Evolutionary conservation across 2,113 vertebrate species (phyloP).

Genomic region (Eubucco bourcierii): DNA sequence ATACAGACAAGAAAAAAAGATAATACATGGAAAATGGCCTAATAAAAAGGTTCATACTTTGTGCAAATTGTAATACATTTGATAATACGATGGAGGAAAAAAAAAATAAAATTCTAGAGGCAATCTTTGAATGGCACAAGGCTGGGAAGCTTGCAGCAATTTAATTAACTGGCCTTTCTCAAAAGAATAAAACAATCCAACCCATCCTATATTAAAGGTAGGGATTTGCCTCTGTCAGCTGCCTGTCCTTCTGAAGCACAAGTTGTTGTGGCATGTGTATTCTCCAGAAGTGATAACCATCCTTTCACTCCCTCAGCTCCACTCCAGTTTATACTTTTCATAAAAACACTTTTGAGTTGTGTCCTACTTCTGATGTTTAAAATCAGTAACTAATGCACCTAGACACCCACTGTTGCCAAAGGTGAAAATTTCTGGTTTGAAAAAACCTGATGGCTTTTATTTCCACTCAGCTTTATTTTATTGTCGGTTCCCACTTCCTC

Average conservation of each 20-base stretch:
- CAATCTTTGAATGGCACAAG: neutral
- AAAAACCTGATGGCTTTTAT: neutral
- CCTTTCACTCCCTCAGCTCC: neutral
- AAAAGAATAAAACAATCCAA: neutral
- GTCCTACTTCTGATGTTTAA: neutral
- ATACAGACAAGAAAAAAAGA: neutral
- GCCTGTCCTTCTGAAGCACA: neutral
- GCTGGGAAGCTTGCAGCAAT: neutral
- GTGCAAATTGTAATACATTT: neutral
- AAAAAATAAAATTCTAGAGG: neutral
- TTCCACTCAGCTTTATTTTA: neutral
- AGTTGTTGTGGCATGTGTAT: neutral
- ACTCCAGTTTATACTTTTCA: neutral
- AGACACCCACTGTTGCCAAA: neutral
- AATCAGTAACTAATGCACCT: neutral
- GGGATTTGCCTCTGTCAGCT: neutral
- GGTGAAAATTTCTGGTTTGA: neutral
- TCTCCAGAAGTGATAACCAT: neutral
- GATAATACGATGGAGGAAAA: neutral
- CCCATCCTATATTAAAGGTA: neutral
- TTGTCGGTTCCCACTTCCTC: neutral
- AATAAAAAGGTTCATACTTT: neutral
- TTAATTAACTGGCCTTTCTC: slow-evolving; percentile 34
- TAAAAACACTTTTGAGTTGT: neutral
- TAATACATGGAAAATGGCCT: neutral